Evolutionary conservation across 2,113 vertebrate species (phyloP).

Genomic region (Austrofundulus limnaeus): DNA sequence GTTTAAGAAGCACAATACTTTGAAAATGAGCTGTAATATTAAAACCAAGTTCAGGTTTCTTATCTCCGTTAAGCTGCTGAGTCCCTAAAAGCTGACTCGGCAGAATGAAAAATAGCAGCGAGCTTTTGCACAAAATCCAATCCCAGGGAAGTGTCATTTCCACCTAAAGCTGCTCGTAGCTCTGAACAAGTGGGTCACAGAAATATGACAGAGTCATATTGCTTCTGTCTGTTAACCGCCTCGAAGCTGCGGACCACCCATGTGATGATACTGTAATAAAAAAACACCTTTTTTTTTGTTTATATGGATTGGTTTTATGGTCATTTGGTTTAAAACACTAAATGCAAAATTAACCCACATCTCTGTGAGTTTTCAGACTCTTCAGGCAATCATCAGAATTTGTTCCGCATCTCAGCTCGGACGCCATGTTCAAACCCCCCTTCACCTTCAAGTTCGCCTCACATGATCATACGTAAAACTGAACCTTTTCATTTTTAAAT

Average conservation of each 20-base stretch:
- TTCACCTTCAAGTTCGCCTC: constrained; percentile 12
- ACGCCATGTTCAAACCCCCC: not conserved
- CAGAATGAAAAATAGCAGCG: constrained; percentile 56
- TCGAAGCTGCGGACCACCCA: constrained; percentile 3
- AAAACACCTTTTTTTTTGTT: constrained; percentile 10
- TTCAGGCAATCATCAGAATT: constrained; percentile 16
- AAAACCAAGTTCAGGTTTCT: constrained; percentile 63
- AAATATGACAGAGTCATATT: constrained; percentile 72
- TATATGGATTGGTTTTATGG: constrained; percentile 32
- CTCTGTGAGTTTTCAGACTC: constrained; percentile 26
- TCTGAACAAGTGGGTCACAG: constrained; percentile 77
- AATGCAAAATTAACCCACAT: constrained; percentile 30
- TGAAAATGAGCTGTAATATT: constrained; percentile 69
- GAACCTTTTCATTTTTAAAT: constrained; percentile 3
- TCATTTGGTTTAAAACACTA: constrained; percentile 40
- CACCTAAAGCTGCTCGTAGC: constrained; percentile 44
- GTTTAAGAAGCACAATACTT: constrained; percentile 57
- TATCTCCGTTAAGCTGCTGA: constrained; percentile 69
- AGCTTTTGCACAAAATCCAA: constrained; percentile 54
- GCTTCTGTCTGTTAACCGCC: constrained; percentile 18
- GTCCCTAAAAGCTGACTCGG: constrained; percentile 68
- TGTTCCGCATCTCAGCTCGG: not conserved
- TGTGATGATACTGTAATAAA: constrained; percentile 15
- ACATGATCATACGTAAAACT: not conserved
- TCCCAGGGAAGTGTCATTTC: constrained; percentile 54